Base-by-base conservation (phyloP, 1,140 invertebrate genomes). In the Drosophila ananassae region DNA sequence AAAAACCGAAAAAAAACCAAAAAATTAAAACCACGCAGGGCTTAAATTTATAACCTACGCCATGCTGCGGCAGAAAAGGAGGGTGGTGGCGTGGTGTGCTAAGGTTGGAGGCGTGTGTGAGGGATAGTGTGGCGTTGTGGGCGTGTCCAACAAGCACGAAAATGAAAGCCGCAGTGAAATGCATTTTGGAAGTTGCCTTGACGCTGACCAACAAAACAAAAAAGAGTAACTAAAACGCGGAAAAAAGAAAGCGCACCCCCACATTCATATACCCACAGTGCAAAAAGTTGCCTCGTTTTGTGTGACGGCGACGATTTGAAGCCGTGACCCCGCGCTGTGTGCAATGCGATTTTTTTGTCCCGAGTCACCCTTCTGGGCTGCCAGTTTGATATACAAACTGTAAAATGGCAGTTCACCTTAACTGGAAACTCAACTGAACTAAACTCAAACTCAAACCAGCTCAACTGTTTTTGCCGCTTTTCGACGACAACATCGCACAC, bases 381-480 rank as follows among this genome's bases (percentile, higher is more conserved):
- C 37, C 78, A 64, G 61, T 87, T 85, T 85, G 81, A 85, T 81
- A 85, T 85, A 85, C 78, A 67, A 85, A 85, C 81, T 85, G 69
- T 53, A 67, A 85, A 85, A 85, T 87, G 82, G 81, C 82, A 87
- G 82, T 73, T 81, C 81, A 85, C 81, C 81, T 87, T 85, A 87
- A 75, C 81, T 64, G 82, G 51, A 79, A 75, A 75, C 77, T 73
- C 46, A 66, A 64, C 80, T 73, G 60, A 72, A 63, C 66, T 79
- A 62, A 79, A 85, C 77, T 57, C 68, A 62, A 79, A 85, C 77
- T 54, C 68, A 67, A 68, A 30, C 69, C 67, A 58, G 67, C 60
- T 60, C 67, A 68, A 69, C 60, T 73, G 48, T 84, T 84, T 84
- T 84, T 84, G 81, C 57, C 59, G 55, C 77, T 80, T 37, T 66